Evolutionary conservation across 2,888 invertebrate genomes (phyloP).

Genomic region (Polydesmus complanatus): DNA sequence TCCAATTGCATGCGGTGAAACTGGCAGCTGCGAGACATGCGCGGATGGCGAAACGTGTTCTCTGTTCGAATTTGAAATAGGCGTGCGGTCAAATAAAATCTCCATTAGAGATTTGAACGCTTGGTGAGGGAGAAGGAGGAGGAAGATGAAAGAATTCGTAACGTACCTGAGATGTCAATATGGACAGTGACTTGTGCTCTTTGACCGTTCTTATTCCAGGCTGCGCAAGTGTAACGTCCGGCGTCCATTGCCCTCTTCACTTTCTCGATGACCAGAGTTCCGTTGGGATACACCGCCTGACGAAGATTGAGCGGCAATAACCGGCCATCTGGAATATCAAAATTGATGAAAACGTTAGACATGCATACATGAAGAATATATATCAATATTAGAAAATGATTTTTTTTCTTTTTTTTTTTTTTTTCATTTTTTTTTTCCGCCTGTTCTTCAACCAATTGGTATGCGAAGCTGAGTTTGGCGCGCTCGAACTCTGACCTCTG

Average conservation of each 20-base stretch:
- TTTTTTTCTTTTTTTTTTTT: too few species aligned
- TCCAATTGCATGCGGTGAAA: too few species aligned
- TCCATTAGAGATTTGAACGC: too few species aligned
- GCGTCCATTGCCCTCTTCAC: conserved; percentile 44
- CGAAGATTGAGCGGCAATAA: conserved; percentile 32
- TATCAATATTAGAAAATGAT: neutral
- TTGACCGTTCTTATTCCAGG: conserved; percentile 57
- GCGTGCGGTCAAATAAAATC: too few species aligned
- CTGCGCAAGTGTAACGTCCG: conserved; percentile 66
- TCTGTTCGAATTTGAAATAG: too few species aligned
- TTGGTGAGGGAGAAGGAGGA: neutral
- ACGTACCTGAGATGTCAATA: conserved; percentile 37
- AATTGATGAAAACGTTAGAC: conserved; percentile 3
- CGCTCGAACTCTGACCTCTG: too few species aligned
- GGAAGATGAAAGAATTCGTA: neutral
- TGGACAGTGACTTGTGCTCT: conserved; percentile 46
- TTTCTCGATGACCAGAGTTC: conserved; percentile 34
- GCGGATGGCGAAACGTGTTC: too few species aligned
- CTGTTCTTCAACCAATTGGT: too few species aligned
- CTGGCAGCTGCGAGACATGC: too few species aligned
- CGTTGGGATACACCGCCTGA: conserved; percentile 35
- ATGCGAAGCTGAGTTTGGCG: too few species aligned
- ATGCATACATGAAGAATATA: neutral
- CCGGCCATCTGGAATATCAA: conserved; percentile 23
- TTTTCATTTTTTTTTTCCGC: too few species aligned